These are phyloP conservation scores for Hylomyscus alleni DNA, from an alignment of 2,797 vertebrate genomes.

Conservation along the genomic window DNA sequence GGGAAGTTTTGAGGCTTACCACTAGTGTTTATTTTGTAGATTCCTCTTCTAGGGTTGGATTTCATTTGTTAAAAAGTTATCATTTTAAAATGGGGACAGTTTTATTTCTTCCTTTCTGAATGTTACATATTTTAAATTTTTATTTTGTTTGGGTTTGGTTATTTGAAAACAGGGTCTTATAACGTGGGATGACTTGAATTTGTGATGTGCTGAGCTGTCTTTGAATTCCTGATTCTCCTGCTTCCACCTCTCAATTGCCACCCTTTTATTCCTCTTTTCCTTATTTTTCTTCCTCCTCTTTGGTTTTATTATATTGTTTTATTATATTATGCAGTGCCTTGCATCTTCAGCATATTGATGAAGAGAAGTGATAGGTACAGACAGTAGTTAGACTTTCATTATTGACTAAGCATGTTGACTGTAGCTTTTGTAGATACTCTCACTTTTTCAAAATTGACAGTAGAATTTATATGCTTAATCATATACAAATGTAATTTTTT, in stretches of 20 bases:
- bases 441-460: conserved; percentile 38
- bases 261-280: background rate
- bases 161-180: background rate
- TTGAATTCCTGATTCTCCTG: background rate
- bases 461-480: conserved; percentile 46
- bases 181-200: background rate
- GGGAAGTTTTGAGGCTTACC: conserved; percentile 8
- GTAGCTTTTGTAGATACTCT: background rate
- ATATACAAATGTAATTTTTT: background rate
- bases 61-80: conserved; percentile 27
- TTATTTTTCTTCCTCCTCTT: background rate
- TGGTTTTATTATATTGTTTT: background rate
- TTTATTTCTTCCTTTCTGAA: conserved; percentile 57
- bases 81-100: background rate
- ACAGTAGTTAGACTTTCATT: conserved; percentile 36
- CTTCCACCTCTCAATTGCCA: background rate
- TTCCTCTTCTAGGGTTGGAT: background rate
- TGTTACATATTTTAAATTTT: conserved; percentile 18
- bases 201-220: background rate
- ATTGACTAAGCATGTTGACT: conserved; percentile 21
- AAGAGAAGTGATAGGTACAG: conserved; percentile 43
- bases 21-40: background rate
- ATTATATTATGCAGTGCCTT: background rate
- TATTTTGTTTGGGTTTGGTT: background rate
- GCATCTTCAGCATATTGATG: background rate